Evolutionary conservation across 2,888 invertebrate genomes (phyloP).

Genomic region (Dryobotodes eremita): DNA sequence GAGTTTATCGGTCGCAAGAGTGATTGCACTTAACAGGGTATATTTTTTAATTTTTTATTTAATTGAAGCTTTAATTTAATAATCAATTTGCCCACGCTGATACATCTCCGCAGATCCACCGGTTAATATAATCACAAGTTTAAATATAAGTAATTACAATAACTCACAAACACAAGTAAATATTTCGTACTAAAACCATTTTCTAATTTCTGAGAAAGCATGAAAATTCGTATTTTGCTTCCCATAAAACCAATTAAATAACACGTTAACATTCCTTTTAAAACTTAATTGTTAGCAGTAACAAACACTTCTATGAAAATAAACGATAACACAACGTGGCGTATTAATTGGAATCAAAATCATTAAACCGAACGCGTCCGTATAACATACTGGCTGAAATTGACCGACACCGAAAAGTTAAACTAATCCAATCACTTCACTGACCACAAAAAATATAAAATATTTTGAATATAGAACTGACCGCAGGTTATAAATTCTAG

Average conservation of each 20-base stretch:
- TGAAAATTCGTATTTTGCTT: slow-evolving; percentile 45
- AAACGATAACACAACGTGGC: slow-evolving; percentile 47
- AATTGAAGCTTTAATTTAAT: neutral
- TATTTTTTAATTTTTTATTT: neutral
- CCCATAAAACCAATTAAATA: slow-evolving; percentile 39
- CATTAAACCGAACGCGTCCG: slow-evolving; percentile 27
- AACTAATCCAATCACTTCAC: slow-evolving; percentile 45
- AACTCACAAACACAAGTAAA: slow-evolving; percentile 46
- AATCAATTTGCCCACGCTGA: too few relatives aligned
- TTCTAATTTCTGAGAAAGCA: slow-evolving; percentile 52
- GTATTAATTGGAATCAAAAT: slow-evolving; percentile 44
- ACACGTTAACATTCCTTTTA: slow-evolving; percentile 42
- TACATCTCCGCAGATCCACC: neutral
- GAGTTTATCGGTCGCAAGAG: slow-evolving; percentile 15
- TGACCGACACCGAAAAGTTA: slow-evolving; percentile 29
- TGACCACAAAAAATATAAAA: slow-evolving; percentile 53
- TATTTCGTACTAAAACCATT: slow-evolving; percentile 26
- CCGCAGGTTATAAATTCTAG: slow-evolving; percentile 87
- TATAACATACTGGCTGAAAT: slow-evolving; percentile 53
- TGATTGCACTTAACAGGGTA: slow-evolving; percentile 20
- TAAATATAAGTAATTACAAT: slow-evolving; percentile 18
- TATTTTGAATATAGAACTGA: slow-evolving; percentile 78
- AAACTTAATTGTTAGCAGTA: slow-evolving; percentile 48
- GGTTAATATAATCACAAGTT: neutral
- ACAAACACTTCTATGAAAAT: slow-evolving; percentile 51